Conservation (phyloP, 1,140 invertebrate species). For the Pararge aegeria region DNA sequence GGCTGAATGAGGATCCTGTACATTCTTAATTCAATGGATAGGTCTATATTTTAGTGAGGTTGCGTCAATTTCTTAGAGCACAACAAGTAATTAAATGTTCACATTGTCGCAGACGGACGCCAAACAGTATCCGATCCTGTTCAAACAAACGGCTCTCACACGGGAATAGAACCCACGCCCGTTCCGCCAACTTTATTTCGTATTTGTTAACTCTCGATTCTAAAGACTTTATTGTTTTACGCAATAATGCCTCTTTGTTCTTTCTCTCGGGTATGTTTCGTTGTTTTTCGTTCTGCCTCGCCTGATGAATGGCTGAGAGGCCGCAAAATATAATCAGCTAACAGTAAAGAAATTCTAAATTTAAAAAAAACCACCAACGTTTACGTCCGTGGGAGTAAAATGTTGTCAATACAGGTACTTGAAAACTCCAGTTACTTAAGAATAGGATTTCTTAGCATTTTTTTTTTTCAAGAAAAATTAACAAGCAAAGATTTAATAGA, state of each 20-base stretch:
- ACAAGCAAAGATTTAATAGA: no score
- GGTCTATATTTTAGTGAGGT: background rate
- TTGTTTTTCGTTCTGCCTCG: background rate
- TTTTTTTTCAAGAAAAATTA: no score
- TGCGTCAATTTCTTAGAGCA: background rate
- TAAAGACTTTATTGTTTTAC: conserved; percentile 21
- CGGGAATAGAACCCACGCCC: conserved; percentile 33
- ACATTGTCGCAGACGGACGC: conserved; percentile 54
- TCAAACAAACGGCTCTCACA: conserved; percentile 38
- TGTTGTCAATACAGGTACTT: no score
- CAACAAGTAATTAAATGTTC: conserved; percentile 37
- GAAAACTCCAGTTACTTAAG: no score
- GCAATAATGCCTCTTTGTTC: conserved; percentile 15
- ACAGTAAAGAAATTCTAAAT: conserved; percentile 8
- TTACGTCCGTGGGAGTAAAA: no score
- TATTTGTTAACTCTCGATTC: conserved; percentile 21
- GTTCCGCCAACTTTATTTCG: conserved; percentile 22
- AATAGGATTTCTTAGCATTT: no score
- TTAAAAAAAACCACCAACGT: background rate
- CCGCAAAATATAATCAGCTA: conserved; percentile 8
- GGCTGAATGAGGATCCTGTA: no score
- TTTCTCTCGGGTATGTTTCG: background rate
- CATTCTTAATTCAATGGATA: background rate
- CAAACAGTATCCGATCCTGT: conserved; percentile 50
- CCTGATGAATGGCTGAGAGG: background rate